Percentiles rank a stretch among this genome's conserved stretches.
Conservation (phyloP, 2,113 vertebrate species). For the Okapia johnstoni region DNA sequence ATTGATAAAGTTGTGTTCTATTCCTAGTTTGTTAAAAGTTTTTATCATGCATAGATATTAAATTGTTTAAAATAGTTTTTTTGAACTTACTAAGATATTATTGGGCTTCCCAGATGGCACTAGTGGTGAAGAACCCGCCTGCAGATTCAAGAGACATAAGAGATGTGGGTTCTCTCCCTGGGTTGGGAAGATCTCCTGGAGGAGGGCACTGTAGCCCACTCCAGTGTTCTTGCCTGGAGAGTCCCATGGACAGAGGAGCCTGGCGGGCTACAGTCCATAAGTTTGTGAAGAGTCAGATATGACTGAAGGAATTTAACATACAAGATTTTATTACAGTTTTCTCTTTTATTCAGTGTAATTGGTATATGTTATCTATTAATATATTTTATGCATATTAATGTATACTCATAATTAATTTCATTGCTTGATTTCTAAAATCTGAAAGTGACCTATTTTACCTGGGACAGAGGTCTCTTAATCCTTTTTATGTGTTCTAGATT, state of each 20-base stretch:
- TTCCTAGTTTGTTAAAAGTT: neutral
- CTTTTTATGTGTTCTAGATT: neutral
- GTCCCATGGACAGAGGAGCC: neutral
- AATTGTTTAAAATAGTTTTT: neutral
- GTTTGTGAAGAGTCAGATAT: neutral
- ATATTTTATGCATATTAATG: neutral
- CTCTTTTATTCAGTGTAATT: neutral
- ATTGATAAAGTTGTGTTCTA: neutral
- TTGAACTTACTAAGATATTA: neutral
- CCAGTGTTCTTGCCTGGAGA: neutral
- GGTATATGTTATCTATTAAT: neutral
- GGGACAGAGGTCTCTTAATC: neutral
- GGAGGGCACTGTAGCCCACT: neutral
- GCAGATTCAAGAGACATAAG: neutral
- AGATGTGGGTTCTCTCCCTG: neutral
- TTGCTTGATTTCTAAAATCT: neutral
- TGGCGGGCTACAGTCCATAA: accelerated
- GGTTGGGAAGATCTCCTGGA: neutral
- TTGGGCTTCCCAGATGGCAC: neutral
- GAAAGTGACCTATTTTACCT: neutral
- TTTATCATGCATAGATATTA: neutral
- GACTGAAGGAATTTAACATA: too few relatives aligned
- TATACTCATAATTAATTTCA: neutral
- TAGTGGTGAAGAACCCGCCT: neutral
- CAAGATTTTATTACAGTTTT: neutral